Evolutionary conservation across 2,888 invertebrate species (phyloP).

Genomic region (Apamea monoglypha): DNA sequence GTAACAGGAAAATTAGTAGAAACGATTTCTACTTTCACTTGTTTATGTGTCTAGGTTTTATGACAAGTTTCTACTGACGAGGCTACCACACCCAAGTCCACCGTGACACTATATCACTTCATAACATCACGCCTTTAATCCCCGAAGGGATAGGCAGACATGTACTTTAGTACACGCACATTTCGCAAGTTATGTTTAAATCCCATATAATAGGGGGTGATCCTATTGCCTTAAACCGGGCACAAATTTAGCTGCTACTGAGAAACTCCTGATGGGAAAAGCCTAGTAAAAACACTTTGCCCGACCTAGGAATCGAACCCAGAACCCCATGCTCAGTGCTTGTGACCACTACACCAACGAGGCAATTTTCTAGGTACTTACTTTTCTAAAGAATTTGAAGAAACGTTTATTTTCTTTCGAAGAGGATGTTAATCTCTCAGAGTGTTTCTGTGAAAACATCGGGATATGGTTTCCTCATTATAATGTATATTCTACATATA

Average conservation of each 20-base stretch:
- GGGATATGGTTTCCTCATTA: slow-evolving; percentile 19
- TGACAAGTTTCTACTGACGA: slow-evolving; percentile 37
- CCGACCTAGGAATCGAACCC: too few species aligned
- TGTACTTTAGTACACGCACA: not conserved
- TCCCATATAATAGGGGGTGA: not conserved
- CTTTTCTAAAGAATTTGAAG: slow-evolving; percentile 12
- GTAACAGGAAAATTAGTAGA: slow-evolving; percentile 46
- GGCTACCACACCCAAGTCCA: slow-evolving; percentile 14
- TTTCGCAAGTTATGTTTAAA: not conserved
- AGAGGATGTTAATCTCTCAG: slow-evolving; percentile 18
- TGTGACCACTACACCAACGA: not conserved
- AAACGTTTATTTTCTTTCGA: slow-evolving; percentile 24
- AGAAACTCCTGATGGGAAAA: not conserved
- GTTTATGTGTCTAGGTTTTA: slow-evolving; percentile 33
- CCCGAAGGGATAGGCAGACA: not conserved
- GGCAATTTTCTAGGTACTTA: not conserved
- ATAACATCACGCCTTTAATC: not conserved
- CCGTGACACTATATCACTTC: not conserved
- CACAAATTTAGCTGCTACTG: not conserved
- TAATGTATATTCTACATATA: not conserved
- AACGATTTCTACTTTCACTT: slow-evolving; percentile 58
- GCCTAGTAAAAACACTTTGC: too few species aligned
- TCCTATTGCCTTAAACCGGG: not conserved
- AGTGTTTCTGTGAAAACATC: slow-evolving; percentile 34
- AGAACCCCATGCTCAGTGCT: not conserved